Percentiles rank a stretch among this genome's conserved stretches.
phyloP scores from a whole-genome alignment of 2,113 vertebrate genomes.

The Antidorcas marsupialis region DNA sequence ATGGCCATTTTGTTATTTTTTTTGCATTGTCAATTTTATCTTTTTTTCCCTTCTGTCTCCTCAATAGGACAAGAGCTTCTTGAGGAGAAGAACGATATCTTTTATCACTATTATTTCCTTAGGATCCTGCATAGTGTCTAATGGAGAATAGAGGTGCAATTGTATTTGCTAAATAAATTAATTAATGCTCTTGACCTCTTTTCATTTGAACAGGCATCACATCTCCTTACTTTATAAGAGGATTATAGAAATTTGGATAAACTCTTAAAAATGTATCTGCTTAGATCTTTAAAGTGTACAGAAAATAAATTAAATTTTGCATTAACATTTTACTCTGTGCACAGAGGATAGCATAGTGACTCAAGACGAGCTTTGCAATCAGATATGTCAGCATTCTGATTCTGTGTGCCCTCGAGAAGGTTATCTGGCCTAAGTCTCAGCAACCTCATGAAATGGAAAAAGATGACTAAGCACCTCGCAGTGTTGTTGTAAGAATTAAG shows the following conservation, averaged over 20 bases:
- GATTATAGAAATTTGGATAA: neutral
- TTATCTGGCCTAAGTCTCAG: neutral
- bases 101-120: neutral
- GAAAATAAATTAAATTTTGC: neutral
- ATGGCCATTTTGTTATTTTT: neutral
- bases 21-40: neutral
- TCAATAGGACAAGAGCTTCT: neutral
- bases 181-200: neutral
- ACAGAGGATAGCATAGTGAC: neutral
- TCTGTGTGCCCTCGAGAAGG: neutral
- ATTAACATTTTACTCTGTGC: neutral
- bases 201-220: neutral
- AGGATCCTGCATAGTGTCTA: neutral
- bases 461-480: neutral
- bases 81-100: neutral
- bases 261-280: neutral
- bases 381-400: neutral
- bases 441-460: neutral
- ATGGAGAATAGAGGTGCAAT: neutral
- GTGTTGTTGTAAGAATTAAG: neutral
- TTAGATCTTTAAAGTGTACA: neutral
- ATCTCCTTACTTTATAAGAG: neutral
- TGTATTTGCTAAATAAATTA: neutral
- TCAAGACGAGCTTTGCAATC: neutral
- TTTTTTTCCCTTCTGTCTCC: neutral